Evolutionary conservation across 2,113 vertebrate species (phyloP).

Genomic region (Myrmecophaga tridactyla): DNA sequence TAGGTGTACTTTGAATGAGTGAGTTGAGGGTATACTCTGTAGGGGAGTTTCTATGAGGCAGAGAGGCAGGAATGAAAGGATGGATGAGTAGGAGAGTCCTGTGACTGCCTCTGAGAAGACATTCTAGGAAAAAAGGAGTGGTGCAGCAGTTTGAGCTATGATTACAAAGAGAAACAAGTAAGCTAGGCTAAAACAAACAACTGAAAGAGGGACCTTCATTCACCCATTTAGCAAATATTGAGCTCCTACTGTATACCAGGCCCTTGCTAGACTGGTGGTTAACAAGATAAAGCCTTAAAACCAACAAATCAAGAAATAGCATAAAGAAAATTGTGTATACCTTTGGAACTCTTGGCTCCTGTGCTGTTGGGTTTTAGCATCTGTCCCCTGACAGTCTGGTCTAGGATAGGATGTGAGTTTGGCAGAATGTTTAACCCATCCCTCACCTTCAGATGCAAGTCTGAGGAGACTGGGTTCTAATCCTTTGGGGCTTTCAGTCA

Average conservation of each 20-base stretch:
- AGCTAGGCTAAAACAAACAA: not conserved
- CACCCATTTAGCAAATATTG: not conserved
- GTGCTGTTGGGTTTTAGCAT: not conserved
- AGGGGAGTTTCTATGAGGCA: not conserved
- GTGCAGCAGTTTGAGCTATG: not conserved
- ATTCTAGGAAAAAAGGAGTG: not conserved
- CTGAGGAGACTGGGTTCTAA: too few species aligned
- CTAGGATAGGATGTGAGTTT: too few species aligned
- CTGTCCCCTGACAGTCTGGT: too few species aligned
- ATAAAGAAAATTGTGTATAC: not conserved
- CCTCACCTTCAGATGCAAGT: too few species aligned
- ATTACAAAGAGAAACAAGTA: not conserved
- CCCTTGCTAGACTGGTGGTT: not conserved
- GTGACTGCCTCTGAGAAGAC: not conserved
- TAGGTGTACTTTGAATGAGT: constrained; percentile 2
- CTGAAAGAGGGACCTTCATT: not conserved
- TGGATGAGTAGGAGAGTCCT: not conserved
- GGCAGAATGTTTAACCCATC: too few species aligned
- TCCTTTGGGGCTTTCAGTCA: too few species aligned
- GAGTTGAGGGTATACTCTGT: constrained; percentile 14
- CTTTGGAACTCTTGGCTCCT: not conserved
- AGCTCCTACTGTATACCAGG: not conserved
- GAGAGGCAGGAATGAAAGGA: not conserved
- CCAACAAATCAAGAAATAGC: not conserved
- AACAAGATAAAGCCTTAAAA: not conserved